Evolutionary conservation across 2,113 vertebrate species (phyloP).

Genomic region (Chionodraco myersi): DNA sequence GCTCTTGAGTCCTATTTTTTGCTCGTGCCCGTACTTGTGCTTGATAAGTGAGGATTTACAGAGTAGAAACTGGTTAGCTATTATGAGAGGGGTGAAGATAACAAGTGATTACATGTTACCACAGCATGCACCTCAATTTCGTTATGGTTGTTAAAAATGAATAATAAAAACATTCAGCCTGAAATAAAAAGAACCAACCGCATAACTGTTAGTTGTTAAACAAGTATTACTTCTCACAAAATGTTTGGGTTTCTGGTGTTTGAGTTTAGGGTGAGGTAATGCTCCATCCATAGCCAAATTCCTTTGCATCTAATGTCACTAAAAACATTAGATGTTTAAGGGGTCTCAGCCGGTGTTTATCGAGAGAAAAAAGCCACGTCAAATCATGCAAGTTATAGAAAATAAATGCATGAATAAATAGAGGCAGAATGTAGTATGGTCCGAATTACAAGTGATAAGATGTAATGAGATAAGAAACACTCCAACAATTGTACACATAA

Average conservation of each 20-base stretch:
- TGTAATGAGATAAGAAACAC: too few relatives aligned
- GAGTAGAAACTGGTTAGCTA: neutral
- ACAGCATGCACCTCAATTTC: neutral
- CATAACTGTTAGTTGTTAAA: neutral
- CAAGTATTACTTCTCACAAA: slow-evolving; percentile 6
- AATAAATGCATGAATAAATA: neutral
- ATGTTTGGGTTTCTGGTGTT: neutral
- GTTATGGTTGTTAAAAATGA: neutral
- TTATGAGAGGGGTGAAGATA: neutral
- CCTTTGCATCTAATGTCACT: neutral
- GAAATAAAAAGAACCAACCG: neutral
- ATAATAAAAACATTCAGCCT: neutral
- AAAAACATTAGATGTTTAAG: neutral
- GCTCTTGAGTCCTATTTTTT: too few relatives aligned
- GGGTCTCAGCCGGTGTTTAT: neutral
- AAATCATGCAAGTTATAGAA: neutral
- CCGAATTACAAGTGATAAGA: too few relatives aligned
- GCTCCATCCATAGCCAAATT: neutral
- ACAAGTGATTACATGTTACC: neutral
- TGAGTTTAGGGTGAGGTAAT: neutral
- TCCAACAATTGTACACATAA: neutral
- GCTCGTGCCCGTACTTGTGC: too few relatives aligned
- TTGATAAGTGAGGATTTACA: neutral
- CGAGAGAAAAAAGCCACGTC: neutral
- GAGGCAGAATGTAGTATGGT: neutral